Base-by-base conservation (phyloP, 2,888 invertebrate species). In the Atherix ibis region DNA sequence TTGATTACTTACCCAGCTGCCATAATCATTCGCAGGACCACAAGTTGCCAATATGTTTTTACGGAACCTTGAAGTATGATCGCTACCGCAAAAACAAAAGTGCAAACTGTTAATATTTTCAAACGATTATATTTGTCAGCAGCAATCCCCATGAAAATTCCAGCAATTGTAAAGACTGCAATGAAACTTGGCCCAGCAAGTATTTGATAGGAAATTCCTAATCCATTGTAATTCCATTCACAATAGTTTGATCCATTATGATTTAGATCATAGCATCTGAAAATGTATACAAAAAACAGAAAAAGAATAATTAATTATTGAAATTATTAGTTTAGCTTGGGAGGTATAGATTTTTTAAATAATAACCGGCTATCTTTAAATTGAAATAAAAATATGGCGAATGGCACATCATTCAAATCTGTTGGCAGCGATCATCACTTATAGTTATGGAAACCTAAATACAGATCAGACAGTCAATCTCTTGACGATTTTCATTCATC, bases 131-230 rank as follows among this genome's bases (percentile, higher is more conserved):
- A 77, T 52, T 67, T 80, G 50, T 87, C 87, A 29, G 87, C 87
- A 1, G 81, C 73, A 34, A 83, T 66, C 2, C 91, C 89, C 46
- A 91, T 68, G 32, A 83, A 65, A 8, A 92, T 79, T 2, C 91
- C 91, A 22, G 80, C 78, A 31, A 92, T 67, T 1, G 91, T 91
- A 62, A 84, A 92, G 22, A 91, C 78, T 2, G 87, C 78, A 54
- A 92, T 89, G 63, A 88, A 92, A 43, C 84, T 82, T 0, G 92
- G 91, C 0, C 92, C 92, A 1, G 91, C 91, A 40, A 92, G 62
- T 41, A 91, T 73, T 63, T 92, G 91, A 62, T 92, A 92, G 53
- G 88, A 85, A 40, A 88, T 67, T 9, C 91, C 92, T 35, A 89
- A 68, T 0, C 92, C 92, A 52, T 85, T 89, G 68, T 88, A 88